Conservation (phyloP, 2,797 vertebrate genomes). For the Molothrus aeneus region DNA sequence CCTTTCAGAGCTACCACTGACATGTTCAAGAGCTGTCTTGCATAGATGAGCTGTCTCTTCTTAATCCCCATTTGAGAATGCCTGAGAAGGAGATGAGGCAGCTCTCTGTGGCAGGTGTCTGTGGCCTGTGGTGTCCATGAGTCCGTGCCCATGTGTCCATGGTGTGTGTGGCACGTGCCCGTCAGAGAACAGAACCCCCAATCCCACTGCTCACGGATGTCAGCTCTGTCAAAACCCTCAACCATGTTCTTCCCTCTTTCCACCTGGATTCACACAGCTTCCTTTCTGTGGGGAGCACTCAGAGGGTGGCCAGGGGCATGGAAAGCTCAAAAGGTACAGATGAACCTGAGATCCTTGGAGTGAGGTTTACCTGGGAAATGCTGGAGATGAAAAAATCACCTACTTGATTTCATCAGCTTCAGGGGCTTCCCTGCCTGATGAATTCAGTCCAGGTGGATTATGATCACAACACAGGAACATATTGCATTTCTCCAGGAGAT, state of each 20-base stretch:
- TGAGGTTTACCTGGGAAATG: neutral
- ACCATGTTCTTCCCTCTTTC: neutral
- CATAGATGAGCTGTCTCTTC: neutral
- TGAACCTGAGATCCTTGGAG: neutral
- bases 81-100: neutral
- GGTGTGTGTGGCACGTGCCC: neutral
- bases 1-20: neutral
- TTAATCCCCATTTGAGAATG: neutral
- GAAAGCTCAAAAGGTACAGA: neutral
- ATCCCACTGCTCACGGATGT: neutral
- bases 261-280: neutral
- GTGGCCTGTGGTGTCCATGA: neutral
- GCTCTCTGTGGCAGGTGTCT: neutral
- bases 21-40: neutral
- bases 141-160: neutral
- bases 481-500: accelerated
- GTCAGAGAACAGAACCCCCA: accelerated
- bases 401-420: neutral
- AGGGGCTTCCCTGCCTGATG: accelerated
- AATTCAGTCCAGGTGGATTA: neutral
- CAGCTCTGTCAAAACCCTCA: neutral
- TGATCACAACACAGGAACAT: neutral
- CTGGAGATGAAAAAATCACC: neutral
- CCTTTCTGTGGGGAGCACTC: neutral
- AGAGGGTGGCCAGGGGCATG: neutral